Percentiles rank a stretch among this genome's conserved stretches.
Evolutionary conservation across 2,888 invertebrate genomes (phyloP).

Genomic region (Palloptera scutellata): DNA sequence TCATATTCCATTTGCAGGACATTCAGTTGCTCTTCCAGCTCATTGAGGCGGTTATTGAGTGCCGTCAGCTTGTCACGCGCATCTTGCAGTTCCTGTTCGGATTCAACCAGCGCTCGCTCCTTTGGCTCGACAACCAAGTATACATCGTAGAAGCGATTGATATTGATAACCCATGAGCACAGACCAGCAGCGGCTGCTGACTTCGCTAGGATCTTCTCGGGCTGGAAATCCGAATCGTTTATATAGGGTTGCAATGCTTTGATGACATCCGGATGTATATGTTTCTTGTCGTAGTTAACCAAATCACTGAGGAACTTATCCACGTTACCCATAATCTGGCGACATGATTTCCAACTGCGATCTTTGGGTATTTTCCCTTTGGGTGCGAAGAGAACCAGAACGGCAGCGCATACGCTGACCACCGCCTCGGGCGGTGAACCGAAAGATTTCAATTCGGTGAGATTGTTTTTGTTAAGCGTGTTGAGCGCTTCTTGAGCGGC

Average conservation of each 20-base stretch:
- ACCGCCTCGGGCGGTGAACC: conserved; percentile 91
- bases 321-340: conserved; percentile 89
- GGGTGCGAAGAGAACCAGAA: conserved; percentile 83
- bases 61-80: conserved; percentile 82
- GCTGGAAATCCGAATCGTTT: conserved; percentile 78
- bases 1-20: conserved; percentile 84
- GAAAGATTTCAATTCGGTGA: conserved; percentile 94
- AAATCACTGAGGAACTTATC: conserved; percentile 86
- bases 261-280: conserved; percentile 86
- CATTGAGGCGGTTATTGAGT: conserved; percentile 76
- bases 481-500: conserved; percentile 92
- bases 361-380: conserved; percentile 89
- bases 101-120: conserved; percentile 82
- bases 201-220: conserved; percentile 83
- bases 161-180: conserved; percentile 95
- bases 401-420: conserved; percentile 85
- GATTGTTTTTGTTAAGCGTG: conserved; percentile 90
- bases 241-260: conserved; percentile 74
- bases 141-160: conserved; percentile 86
- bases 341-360: conserved; percentile 90
- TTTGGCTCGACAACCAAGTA: conserved; percentile 94
- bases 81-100: conserved; percentile 83
- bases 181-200: conserved; percentile 92
- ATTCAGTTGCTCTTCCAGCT: conserved; percentile 77
- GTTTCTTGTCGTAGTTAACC: conserved; percentile 90